Conservation (phyloP, 2,113 vertebrate species). For the Microtus ochrogaster region DNA sequence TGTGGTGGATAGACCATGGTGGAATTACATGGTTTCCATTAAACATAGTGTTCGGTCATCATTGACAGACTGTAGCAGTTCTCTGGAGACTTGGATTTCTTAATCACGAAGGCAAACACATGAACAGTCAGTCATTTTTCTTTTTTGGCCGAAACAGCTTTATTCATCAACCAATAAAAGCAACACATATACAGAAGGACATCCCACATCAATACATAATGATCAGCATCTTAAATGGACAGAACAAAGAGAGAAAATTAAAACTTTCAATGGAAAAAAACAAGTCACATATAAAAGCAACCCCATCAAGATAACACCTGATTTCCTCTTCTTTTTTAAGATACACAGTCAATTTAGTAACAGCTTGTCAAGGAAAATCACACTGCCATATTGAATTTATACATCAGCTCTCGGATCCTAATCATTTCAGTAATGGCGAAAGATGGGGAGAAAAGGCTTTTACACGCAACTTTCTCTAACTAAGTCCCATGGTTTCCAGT, state of each 20-base stretch:
- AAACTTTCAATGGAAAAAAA: neutral
- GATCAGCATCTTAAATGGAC: neutral
- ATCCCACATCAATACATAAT: neutral
- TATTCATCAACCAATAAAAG: too few relatives aligned
- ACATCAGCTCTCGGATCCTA: neutral
- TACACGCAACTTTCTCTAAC: neutral
- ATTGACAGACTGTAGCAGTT: neutral
- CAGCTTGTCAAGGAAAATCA: neutral
- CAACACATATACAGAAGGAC: too few relatives aligned
- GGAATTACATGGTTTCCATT: slow-evolving; percentile 26
- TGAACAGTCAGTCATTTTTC: neutral
- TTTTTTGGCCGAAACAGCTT: too few relatives aligned
- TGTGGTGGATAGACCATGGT: neutral
- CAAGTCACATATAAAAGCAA: neutral
- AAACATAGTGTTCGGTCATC: neutral
- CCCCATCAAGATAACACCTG: neutral
- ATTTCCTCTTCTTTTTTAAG: neutral
- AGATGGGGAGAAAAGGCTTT: neutral
- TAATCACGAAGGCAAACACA: neutral
- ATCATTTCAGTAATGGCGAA: neutral
- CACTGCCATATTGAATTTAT: neutral
- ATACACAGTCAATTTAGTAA: neutral
- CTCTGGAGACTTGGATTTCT: slow-evolving; percentile 18
- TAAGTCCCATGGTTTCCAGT: neutral
- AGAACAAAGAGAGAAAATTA: neutral